Percentiles rank a stretch among this genome's conserved stretches.
These are phyloP conservation scores for Hyalella azteca DNA, from an alignment of 2,888 invertebrate species.

Conservation along the genomic window DNA sequence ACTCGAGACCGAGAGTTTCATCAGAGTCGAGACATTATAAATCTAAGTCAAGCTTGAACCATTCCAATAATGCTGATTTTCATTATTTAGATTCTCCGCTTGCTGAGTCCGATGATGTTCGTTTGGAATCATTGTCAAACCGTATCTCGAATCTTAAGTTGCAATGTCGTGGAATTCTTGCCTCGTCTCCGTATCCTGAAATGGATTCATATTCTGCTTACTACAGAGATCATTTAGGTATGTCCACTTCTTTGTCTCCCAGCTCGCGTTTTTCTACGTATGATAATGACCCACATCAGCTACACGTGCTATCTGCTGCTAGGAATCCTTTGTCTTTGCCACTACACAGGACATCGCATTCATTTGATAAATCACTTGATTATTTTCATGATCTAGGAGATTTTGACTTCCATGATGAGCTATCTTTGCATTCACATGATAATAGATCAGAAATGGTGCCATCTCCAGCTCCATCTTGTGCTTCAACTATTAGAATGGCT, in stretches of 20 bases:
- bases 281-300: not conserved
- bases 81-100: constrained; percentile 12
- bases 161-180: constrained; percentile 25
- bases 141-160: constrained; percentile 18
- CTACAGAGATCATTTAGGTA: constrained; percentile 24
- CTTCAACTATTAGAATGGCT: not conserved
- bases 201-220: constrained; percentile 8
- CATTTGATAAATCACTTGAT: not conserved
- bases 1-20: not conserved
- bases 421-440: not conserved
- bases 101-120: constrained; percentile 5
- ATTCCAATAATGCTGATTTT: not conserved
- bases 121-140: constrained; percentile 34
- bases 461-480: constrained; percentile 14
- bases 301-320: too few relatives aligned
- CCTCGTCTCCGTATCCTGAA: constrained; percentile 26
- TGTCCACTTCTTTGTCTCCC: not conserved
- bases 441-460: not conserved
- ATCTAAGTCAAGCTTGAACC: not conserved
- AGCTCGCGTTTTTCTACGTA: not conserved
- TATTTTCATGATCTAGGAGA: not conserved
- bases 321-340: constrained; percentile 1
- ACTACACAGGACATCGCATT: not conserved
- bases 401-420: not conserved
- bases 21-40: constrained; percentile 4